A percentile compares a stretch with the other conserved stretches of the same genome.
Evolutionary conservation across 30 jellyfish, hydroid and myxozoan genomes (phyloP).

Genomic region (Phacellophora camtschatica): DNA sequence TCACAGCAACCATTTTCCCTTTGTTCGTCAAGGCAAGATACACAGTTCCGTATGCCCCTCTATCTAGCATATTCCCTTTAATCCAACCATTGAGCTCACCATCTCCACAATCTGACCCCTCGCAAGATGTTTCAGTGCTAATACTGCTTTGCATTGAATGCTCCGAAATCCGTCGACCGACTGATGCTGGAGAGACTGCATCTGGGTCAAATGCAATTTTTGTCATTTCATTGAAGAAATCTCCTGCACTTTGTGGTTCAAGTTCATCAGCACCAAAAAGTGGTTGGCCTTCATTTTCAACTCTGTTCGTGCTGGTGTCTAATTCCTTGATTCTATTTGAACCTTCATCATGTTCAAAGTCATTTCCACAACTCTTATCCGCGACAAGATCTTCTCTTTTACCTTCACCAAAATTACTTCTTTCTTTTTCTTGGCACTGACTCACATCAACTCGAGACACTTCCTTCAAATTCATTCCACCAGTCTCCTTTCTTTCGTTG

Average conservation of each 20-base stretch:
- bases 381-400: neutral
- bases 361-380: no score
- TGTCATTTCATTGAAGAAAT: slow-evolving; percentile 10
- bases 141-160: slow-evolving; percentile 35
- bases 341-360: neutral
- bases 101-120: slow-evolving; percentile 52
- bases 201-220: slow-evolving; percentile 45
- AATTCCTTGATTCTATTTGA: neutral
- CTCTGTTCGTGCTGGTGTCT: no score
- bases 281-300: no score
- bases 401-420: neutral
- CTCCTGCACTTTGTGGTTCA: no score
- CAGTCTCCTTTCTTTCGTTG: no score
- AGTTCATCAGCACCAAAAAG: no score
- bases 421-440: neutral
- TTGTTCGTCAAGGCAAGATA: slow-evolving; percentile 77
- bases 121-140: slow-evolving; percentile 48
- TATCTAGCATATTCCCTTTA: slow-evolving; percentile 48
- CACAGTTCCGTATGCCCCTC: slow-evolving; percentile 78
- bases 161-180: slow-evolving; percentile 25
- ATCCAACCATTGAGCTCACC: slow-evolving; percentile 57
- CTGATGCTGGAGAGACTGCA: slow-evolving; percentile 3
- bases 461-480: neutral
- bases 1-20: slow-evolving; percentile 89
- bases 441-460: neutral